Base-by-base conservation (phyloP, 2,888 invertebrate genomes). In the Plutella xylostella region DNA sequence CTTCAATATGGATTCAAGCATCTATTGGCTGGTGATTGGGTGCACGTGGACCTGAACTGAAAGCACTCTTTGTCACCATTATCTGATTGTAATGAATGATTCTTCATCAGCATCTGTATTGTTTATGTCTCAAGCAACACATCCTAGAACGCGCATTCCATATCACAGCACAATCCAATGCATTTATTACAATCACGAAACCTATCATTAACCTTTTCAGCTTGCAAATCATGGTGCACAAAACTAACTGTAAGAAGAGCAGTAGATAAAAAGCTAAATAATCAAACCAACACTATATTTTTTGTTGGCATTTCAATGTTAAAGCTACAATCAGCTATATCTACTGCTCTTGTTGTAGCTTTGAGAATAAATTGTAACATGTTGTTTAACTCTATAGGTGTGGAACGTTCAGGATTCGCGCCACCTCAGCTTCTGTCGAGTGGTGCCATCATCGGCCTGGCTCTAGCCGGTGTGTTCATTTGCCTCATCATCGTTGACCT, bases 401-500 rank as follows among this genome's bases (percentile, higher is more conserved):
- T 83, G 50, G 72, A 73, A 63, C 70, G 73, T 43, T 77, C 79
- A 51, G 82, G 79, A 56, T 82, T 72, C 60, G 82, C 82, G 21
- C 77, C 75, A 43, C 72, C 77, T 15, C 85, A 89, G 47, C 69
- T 86, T 42, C 82, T 91, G 50, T 90, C 90, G 55, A 91, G 90
- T 58, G 89, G 89, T 12, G 88, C 92, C 46, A 93, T 97, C 58
- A 91, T 96, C 56, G 93, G 93, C 51, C 89, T 96, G 57, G 93
- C 96, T 25, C 85, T 96, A 48, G 92, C 90, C 34, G 92, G 93
- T 39, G 88, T 96, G 38, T 86, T 93, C 42, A 78, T 93, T 53
- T 87, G 96, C 51, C 84, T 96, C 49, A 78, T 97, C 57, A 85
- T 97, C 52, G 89, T 97, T 57, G 97, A 98, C 68, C 84, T 96